These are phyloP conservation scores for Oscheius sp. DNA, from an alignment of 2,888 invertebrate species.

Conservation along the genomic window DNA sequence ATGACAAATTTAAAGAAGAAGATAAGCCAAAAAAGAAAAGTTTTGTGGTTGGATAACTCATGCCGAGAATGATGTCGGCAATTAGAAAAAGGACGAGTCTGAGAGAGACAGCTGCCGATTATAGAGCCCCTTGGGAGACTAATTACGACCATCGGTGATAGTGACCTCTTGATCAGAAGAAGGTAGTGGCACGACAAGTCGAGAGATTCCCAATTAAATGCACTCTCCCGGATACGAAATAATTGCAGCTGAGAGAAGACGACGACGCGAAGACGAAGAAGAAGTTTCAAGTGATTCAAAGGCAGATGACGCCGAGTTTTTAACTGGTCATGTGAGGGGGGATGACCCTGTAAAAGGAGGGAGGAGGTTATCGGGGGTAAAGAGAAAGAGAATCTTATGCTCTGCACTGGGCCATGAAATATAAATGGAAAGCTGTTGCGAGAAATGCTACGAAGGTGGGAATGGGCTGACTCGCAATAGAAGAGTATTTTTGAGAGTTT, in stretches of 20 bases:
- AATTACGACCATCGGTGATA: too few species aligned
- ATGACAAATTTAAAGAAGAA: not conserved
- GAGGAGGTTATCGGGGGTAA: not conserved
- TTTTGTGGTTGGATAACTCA: not conserved
- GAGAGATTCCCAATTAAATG: not conserved
- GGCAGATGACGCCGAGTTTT: too few species aligned
- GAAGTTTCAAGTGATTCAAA: too few species aligned
- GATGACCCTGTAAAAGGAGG: not conserved
- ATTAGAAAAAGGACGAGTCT: not conserved
- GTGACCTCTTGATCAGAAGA: not conserved
- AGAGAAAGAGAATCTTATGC: not conserved
- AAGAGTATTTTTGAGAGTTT: not conserved
- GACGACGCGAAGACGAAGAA: not conserved
- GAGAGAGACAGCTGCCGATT: not conserved
- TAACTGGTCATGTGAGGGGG: too few species aligned
- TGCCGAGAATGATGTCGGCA: not conserved
- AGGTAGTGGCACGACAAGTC: not conserved
- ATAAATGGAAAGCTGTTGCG: conserved; percentile 17
- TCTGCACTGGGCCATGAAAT: conserved; percentile 16
- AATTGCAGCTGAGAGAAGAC: not conserved
- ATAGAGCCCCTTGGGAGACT: too few species aligned
- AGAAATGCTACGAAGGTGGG: conserved; percentile 1
- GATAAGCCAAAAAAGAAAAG: too few species aligned
- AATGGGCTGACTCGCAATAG: too few species aligned
- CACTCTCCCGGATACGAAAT: too few species aligned